Evolutionary conservation across 1,140 invertebrate genomes (phyloP), one percentile per base, ranked within the genome.

Genomic region (Batillaria attramentaria): DNA sequence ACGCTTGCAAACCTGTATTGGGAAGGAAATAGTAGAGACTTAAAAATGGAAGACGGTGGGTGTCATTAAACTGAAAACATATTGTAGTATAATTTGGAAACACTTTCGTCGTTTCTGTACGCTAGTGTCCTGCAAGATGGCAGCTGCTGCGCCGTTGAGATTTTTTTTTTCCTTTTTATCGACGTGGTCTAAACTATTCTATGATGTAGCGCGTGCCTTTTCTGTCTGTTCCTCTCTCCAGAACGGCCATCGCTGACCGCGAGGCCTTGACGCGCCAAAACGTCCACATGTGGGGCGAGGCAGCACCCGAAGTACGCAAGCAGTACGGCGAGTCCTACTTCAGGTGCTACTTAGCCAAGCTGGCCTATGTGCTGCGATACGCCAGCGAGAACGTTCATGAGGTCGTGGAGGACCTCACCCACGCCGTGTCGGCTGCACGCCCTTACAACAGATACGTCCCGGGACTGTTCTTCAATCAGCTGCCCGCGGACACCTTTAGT

Each of bases 301-400:
- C 81, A 28, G 72, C 79, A 33, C 72, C 73, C 24, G 77, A 72
- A 72, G 76, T 83, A 16, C 79, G 72, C 31, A 35, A 79, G 33
- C 80, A 85, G 41, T 85, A 85, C 42, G 84, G 84, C 46, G 81
- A 82, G 42, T 72, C 72, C 28, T 85, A 80, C 73, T 85, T 85
- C 75, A 68, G 46, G 42, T 76, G 76, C 6, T 83, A 78, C 39
- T 41, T 81, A 24, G 72, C 68, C 28, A 73, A 60, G 33, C 78
- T 79, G 77, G 50, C 74, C n/a, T 66, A 24, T 33, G 72, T 81
- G 37, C 74, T 84, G 24, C 72, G 69, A 13, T 41, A 35, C n/a
- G 75, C 79, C 42, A 80, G 77, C 43, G 54, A 57, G n/a, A 57
- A 69, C 16, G 57, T 78, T 3, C 42, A 79, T 33, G 69, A 84